Base-by-base conservation (phyloP, 2,888 invertebrate species). In the Ochropleura leucogaster region DNA sequence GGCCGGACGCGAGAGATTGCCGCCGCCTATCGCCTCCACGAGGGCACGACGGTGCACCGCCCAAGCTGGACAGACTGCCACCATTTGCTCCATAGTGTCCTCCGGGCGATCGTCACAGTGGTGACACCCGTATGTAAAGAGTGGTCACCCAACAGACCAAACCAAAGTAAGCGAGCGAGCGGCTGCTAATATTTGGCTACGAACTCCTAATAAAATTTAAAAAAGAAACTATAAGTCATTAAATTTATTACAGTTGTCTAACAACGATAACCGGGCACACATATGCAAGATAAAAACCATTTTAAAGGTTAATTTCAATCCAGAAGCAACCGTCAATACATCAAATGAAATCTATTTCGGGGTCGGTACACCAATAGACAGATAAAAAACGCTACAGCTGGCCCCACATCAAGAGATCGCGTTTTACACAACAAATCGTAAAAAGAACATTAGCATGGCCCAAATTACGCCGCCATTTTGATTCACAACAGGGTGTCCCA, bases 401-500 rank as follows among this genome's bases (percentile, higher is more conserved):
- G 90, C 83, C 82, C 82, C 89, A 89, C 92, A 92, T 93, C 94
- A 93, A 93, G 92, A 90, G 89, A 88, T 86, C 86, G 88, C 80
- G 82, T 90, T 89, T 91, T 90, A 89, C 90, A 91, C 89, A 91
- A 89, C 89, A 84, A 87, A 87, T 93, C 94, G 93, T 95, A 95
- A 95, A 94, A 94, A 91, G 90, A 88, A 89, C 93, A 93, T 94
- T 92, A 93, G 89, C 84, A 85, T 83, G 89, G 87, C 89, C 93
- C 82, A 89, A 91, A 93, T 93, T 81, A 75, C 90, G 85, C 83
- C 84, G 83, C 82, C 88, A 89, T 88, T 85, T 87, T 85, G 86
- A 86, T 82, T 44, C 83, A 85, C 83, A 85, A 88, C 84, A 87
- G 84, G 85, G 82, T 87, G 85, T 89, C 89, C 73, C 82, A 82